These are phyloP conservation scores for Liodrosophila aerea DNA, from an alignment of 2,888 invertebrate species.

Conservation along the genomic window DNA sequence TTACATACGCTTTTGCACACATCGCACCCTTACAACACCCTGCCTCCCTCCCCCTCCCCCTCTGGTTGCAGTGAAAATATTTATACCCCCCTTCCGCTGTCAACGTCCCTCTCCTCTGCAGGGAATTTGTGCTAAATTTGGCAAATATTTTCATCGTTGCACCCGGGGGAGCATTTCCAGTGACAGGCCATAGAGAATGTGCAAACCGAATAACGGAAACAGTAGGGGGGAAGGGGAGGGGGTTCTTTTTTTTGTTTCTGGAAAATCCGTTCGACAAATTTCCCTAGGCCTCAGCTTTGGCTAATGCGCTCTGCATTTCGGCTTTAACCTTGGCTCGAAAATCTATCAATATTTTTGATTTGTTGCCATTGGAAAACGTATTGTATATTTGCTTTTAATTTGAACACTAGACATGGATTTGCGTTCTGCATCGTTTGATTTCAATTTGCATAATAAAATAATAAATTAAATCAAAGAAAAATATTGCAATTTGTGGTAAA, in stretches of 20 bases:
- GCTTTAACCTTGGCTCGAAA: constrained; percentile 17
- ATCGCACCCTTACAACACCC: neutral
- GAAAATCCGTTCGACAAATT: constrained; percentile 39
- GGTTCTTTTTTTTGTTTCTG: constrained; percentile 41
- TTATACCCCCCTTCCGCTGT: neutral
- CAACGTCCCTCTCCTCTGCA: constrained; percentile 22
- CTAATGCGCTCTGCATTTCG: constrained; percentile 13
- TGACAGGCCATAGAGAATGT: constrained; percentile 48
- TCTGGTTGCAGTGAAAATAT: too few relatives aligned
- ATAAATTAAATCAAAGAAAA: constrained; percentile 41
- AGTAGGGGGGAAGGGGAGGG: too few relatives aligned
- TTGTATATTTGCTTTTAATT: constrained; percentile 64
- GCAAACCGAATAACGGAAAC: constrained; percentile 51
- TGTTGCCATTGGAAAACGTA: neutral
- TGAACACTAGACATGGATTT: constrained; percentile 43
- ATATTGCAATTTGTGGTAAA: too few relatives aligned
- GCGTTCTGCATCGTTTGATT: constrained; percentile 32
- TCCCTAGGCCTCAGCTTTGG: constrained; percentile 14
- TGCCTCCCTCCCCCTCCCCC: neutral
- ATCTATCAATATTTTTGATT: constrained; percentile 43
- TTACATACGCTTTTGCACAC: constrained; percentile 35
- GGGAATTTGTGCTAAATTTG: constrained; percentile 45
- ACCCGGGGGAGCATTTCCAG: constrained; percentile 32
- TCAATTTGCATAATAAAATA: constrained; percentile 68
- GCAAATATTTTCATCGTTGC: constrained; percentile 56